Percentiles rank a stretch among this genome's conserved stretches.
Evolutionary conservation across 2,113 vertebrate species (phyloP).

Genomic region (Corvus moneduloides): DNA sequence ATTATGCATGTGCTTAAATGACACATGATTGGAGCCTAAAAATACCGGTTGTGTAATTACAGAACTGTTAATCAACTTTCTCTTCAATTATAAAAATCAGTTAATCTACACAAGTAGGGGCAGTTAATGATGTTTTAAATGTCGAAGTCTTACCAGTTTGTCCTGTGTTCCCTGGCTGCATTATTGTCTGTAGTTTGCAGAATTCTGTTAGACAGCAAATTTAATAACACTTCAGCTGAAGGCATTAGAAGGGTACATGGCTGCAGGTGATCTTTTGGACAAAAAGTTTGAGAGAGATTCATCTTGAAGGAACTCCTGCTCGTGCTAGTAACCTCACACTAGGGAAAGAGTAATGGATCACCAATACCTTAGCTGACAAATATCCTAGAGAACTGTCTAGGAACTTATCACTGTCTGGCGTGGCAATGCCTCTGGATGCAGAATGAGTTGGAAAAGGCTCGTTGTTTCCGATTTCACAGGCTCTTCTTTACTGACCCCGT

Average conservation of each 20-base stretch:
- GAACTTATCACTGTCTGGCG: background rate
- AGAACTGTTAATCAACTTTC: slow-evolving; percentile 47
- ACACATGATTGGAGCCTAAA: slow-evolving; percentile 24
- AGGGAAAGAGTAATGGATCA: background rate
- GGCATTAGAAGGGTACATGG: background rate
- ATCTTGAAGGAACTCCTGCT: background rate
- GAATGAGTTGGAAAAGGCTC: background rate
- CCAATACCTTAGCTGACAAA: background rate
- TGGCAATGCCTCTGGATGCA: background rate
- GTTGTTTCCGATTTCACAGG: background rate
- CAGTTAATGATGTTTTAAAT: slow-evolving; percentile 17
- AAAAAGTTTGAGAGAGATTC: background rate
- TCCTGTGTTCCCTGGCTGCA: background rate
- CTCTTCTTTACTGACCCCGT: background rate
- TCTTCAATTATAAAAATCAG: slow-evolving; percentile 34
- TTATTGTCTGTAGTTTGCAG: background rate
- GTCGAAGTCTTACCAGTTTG: background rate
- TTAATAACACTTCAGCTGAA: background rate
- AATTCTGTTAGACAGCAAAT: background rate
- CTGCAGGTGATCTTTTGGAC: background rate
- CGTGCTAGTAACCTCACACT: accelerated
- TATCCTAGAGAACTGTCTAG: background rate
- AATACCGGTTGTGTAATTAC: slow-evolving; percentile 38
- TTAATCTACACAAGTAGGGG: slow-evolving; percentile 4
- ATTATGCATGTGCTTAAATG: slow-evolving; percentile 5